Evolutionary conservation across 2,888 invertebrate species (phyloP).

Genomic region (Papilio elwesi): DNA sequence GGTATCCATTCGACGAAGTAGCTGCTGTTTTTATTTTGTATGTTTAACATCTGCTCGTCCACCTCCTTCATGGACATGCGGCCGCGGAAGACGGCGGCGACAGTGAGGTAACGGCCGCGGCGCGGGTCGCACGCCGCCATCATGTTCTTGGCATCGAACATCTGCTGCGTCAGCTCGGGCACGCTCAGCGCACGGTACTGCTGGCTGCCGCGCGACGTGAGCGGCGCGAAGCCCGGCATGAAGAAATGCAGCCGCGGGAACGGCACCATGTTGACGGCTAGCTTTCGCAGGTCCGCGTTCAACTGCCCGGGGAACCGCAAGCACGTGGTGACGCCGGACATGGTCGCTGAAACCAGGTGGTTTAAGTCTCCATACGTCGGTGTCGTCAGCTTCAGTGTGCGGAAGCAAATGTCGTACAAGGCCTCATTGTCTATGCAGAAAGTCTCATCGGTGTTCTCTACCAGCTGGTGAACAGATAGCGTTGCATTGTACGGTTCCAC

Average conservation of each 20-base stretch:
- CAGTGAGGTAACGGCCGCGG: slow-evolving; percentile 94
- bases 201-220: slow-evolving; percentile 92
- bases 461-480: slow-evolving; percentile 86
- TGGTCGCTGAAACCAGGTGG: slow-evolving; percentile 72
- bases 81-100: slow-evolving; percentile 94
- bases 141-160: slow-evolving; percentile 98
- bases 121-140: slow-evolving; percentile 97
- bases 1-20: slow-evolving; percentile 93
- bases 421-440: slow-evolving; percentile 91
- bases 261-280: slow-evolving; percentile 84
- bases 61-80: slow-evolving; percentile 97
- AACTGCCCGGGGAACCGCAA: slow-evolving; percentile 73
- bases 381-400: slow-evolving; percentile 88
- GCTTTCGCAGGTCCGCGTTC: slow-evolving; percentile 89
- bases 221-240: slow-evolving; percentile 85
- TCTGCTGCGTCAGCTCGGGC: slow-evolving; percentile 94
- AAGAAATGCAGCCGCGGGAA: slow-evolving; percentile 88
- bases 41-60: slow-evolving; percentile 90
- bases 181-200: slow-evolving; percentile 94
- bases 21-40: slow-evolving; percentile 88
- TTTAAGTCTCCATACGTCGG: slow-evolving; percentile 92
- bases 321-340: slow-evolving; percentile 78
- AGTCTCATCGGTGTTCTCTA: slow-evolving; percentile 87
- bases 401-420: slow-evolving; percentile 90
- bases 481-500: slow-evolving; percentile 88